Evolutionary conservation across 2,888 invertebrate species (phyloP).

Genomic region (Pandemis corylana): DNA sequence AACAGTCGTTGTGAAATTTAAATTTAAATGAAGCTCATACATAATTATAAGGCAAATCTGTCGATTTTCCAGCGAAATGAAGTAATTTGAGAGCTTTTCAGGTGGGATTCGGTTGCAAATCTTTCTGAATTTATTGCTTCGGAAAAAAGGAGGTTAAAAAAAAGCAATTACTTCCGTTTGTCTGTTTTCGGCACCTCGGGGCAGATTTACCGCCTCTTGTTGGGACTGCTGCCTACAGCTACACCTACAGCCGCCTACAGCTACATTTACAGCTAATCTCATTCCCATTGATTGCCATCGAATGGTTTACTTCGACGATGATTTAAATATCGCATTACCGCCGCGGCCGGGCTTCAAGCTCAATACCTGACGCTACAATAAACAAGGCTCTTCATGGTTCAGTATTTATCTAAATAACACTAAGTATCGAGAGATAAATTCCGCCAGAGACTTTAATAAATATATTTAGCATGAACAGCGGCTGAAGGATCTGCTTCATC

Average conservation of each 20-base stretch:
- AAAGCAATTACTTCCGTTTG: slow-evolving; percentile 25
- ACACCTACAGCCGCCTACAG: neutral
- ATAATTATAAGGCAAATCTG: slow-evolving; percentile 41
- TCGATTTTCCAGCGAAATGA: slow-evolving; percentile 30
- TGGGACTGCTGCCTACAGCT: neutral
- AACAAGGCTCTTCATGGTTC: no score
- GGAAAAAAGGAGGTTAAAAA: slow-evolving; percentile 27
- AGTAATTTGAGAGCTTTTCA: slow-evolving; percentile 40
- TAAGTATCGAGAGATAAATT: no score
- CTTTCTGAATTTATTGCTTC: slow-evolving; percentile 40
- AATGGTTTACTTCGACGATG: neutral
- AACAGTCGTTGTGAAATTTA: slow-evolving; percentile 16
- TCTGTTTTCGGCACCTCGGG: slow-evolving; percentile 3
- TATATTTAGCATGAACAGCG: no score
- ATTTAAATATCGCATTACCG: neutral
- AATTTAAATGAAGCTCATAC: slow-evolving; percentile 39
- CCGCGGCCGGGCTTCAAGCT: neutral
- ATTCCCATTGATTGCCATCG: neutral
- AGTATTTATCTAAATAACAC: no score
- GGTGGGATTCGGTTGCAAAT: slow-evolving; percentile 39
- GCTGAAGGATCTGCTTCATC: no score
- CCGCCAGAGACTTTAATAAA: no score
- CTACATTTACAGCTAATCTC: neutral
- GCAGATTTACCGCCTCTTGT: neutral
- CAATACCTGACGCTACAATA: no score